Evolutionary conservation across 2,797 vertebrate species (phyloP), one percentile per base, ranked within the genome.

Genomic region (Trachops cirrhosus): DNA sequence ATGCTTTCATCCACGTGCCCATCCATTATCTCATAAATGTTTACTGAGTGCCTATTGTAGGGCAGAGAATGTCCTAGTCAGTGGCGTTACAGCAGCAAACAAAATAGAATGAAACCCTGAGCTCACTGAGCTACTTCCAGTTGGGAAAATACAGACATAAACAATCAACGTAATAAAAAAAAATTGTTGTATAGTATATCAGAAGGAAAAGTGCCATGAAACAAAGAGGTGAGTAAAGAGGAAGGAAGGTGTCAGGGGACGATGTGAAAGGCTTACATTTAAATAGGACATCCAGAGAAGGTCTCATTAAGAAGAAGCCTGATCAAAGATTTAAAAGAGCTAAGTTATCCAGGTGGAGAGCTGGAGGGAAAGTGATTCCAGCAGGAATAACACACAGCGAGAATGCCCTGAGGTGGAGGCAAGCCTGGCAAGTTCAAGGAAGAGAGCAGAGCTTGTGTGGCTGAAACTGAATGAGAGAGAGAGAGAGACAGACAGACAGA

Each of bases 31-130:
- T 46, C 73, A 67, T 54, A 86, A 62, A 83, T 79, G 34, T 92
- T 89, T 89, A 93, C 21, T 93, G 84, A 93, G 91, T 80, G 71
- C 59, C 79, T 82, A 44, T 24, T 93, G 18, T 77, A 93, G 83
- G 15, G 26, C 18, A 37, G 52, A 32, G 10, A 39, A 24, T 52
- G 15, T 59, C 90, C 50, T 39, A 52, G 22, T 52, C 46, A 15
- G 6, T 78, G 78, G 46, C 18, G 3, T 89, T 48, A 92, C 0
- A 93, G 54, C 39, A 94, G 32, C 37, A 83, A 84, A 64, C 19
- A 77, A 84, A 82, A 62, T 0, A 77, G 39, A 50, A 9, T 29
- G 26, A 94, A 91, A 71, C 37, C 48, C 62, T 70, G 48, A 62
- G 24, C 9, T 70, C 37, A 64, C 0, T 59, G 16, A 86, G 46